These are phyloP conservation scores for Nesidiocoris tenuis DNA, from an alignment of 2,888 invertebrate species.

Conservation along the genomic window DNA sequence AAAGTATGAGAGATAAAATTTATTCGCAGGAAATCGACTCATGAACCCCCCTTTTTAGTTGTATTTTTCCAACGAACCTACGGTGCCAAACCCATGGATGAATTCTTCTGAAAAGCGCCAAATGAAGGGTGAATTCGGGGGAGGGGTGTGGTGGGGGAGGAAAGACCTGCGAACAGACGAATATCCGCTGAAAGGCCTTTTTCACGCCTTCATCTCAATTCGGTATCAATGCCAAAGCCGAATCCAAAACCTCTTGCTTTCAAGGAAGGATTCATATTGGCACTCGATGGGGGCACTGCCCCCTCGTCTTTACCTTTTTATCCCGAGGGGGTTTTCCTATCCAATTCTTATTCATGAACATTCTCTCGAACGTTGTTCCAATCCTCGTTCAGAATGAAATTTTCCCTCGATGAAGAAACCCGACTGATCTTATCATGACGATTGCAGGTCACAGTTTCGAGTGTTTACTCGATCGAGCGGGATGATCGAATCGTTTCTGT, in stretches of 20 bases:
- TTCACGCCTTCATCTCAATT: slow-evolving; percentile 25
- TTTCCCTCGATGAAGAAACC: neutral
- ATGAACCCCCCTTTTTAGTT: neutral
- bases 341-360: neutral
- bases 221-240: slow-evolving; percentile 22
- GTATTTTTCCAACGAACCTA: neutral
- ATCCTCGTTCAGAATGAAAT: neutral
- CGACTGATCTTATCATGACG: neutral
- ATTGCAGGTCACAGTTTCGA: no score
- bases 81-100: neutral
- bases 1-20: neutral
- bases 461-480: no score
- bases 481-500: no score
- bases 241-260: neutral
- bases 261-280: neutral
- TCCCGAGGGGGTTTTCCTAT: neutral
- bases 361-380: neutral
- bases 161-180: neutral
- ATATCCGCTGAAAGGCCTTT: slow-evolving; percentile 19
- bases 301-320: neutral
- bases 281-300: neutral
- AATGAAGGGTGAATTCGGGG: no score
- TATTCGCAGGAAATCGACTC: neutral
- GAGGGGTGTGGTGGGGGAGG: neutral
- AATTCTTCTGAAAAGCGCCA: neutral